Percentiles rank a stretch among this genome's conserved stretches.
These are phyloP conservation scores for Tetragnatha montana DNA, from an alignment of 2,888 invertebrate genomes.

Conservation along the genomic window DNA sequence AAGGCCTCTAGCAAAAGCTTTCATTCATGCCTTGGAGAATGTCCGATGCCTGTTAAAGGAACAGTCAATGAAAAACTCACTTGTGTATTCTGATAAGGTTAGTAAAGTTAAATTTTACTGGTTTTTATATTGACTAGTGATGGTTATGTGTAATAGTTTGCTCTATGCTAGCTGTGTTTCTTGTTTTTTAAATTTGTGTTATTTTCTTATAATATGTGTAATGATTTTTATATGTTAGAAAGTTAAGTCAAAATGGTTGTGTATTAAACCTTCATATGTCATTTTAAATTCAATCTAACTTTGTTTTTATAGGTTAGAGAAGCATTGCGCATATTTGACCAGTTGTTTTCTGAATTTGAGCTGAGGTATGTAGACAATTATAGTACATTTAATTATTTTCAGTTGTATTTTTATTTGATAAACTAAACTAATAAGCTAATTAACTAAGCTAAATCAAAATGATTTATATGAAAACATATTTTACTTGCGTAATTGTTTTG, in stretches of 20 bases:
- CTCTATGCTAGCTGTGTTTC: too few species aligned
- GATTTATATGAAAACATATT: too few species aligned
- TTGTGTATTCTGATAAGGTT: conserved; percentile 77
- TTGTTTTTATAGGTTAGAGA: conserved; percentile 76
- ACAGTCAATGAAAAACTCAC: conserved; percentile 79
- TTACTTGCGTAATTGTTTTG: background rate
- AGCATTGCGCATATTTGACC: conserved; percentile 88
- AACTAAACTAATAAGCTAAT: too few species aligned
- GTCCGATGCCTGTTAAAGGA: conserved; percentile 92
- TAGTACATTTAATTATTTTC: background rate
- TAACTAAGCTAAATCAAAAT: too few species aligned
- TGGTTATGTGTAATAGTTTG: too few species aligned
- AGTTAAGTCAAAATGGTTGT: background rate
- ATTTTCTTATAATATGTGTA: background rate
- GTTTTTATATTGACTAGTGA: too few species aligned
- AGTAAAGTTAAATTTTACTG: conserved; percentile 23
- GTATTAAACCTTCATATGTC: background rate
- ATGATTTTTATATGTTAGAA: background rate
- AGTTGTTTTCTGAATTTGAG: conserved; percentile 97
- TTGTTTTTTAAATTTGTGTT: too few species aligned
- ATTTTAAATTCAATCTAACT: too few species aligned
- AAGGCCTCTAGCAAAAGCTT: conserved; percentile 95
- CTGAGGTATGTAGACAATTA: conserved; percentile 78
- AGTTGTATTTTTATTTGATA: too few species aligned
- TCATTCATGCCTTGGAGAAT: conserved; percentile 96